Conservation (phyloP, 2,797 vertebrate genomes). For the Sebastes trivittatus region DNA sequence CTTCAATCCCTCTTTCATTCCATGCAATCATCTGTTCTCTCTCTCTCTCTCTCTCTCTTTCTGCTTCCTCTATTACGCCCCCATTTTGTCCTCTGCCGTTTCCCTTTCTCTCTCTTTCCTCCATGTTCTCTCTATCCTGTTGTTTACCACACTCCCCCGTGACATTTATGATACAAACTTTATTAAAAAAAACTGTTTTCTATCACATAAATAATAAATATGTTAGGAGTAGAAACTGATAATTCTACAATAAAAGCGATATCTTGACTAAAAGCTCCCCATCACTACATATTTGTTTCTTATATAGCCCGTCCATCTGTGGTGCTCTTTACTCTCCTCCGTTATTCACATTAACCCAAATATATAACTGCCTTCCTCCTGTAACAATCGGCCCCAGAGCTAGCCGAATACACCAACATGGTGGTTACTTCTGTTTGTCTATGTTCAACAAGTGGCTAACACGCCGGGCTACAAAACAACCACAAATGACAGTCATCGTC, state of each 20-base stretch:
- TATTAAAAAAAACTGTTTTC: slow-evolving; percentile 35
- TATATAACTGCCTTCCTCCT: not conserved
- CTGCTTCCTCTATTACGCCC: slow-evolving; percentile 75
- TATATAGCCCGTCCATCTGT: not conserved
- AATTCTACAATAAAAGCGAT: slow-evolving; percentile 5
- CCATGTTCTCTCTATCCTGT: slow-evolving; percentile 79
- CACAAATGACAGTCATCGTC: not conserved
- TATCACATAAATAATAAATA: slow-evolving; percentile 2
- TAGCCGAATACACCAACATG: not conserved
- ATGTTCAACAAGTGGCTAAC: slow-evolving; percentile 67
- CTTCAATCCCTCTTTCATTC: slow-evolving; percentile 80
- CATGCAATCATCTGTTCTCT: slow-evolving; percentile 77
- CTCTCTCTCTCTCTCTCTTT: slow-evolving; percentile 57
- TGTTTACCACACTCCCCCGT: slow-evolving; percentile 59
- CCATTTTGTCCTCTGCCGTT: slow-evolving; percentile 80
- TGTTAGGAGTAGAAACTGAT: not conserved
- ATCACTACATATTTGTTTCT: not conserved
- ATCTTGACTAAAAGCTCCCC: not conserved
- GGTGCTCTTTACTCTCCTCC: slow-evolving; percentile 1
- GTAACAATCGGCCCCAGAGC: not conserved
- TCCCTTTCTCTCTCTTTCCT: slow-evolving; percentile 65
- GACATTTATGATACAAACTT: slow-evolving; percentile 72
- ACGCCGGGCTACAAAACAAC: not conserved
- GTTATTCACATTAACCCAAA: slow-evolving; percentile 16
- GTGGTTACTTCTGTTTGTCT: slow-evolving; percentile 4